phyloP scores from a whole-genome alignment of 2,797 vertebrate genomes.

The Graptemys geographica region DNA sequence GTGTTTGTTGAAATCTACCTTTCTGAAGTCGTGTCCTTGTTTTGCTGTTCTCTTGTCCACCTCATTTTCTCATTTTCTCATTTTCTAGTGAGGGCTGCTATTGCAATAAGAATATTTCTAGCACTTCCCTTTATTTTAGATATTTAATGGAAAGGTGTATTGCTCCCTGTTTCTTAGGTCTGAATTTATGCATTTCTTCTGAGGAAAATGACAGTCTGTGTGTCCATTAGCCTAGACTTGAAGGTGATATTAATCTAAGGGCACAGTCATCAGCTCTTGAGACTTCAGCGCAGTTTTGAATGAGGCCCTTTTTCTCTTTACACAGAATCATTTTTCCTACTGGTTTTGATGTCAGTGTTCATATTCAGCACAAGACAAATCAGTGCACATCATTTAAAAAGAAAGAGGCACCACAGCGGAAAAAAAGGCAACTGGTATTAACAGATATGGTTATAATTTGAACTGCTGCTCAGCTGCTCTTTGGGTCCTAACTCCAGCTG shows the following conservation, averaged over 20 bases:
- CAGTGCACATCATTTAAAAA: background rate
- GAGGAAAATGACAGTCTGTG: background rate
- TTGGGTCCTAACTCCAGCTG: background rate
- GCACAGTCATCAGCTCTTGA: background rate
- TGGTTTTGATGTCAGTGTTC: background rate
- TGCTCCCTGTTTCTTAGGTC: background rate
- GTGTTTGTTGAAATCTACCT: too few species aligned
- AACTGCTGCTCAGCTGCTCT: background rate
- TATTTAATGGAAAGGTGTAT: background rate
- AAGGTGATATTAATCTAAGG: background rate
- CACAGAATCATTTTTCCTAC: background rate
- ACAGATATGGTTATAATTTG: background rate
- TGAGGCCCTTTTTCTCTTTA: background rate
- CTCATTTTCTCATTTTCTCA: background rate
- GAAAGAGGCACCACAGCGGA: background rate
- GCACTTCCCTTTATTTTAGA: background rate
- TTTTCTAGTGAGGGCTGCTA: background rate
- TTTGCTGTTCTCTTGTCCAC: too few species aligned
- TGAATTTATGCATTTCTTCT: background rate
- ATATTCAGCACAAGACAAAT: background rate
- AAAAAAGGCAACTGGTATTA: background rate
- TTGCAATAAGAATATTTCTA: background rate
- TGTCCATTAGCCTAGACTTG: background rate
- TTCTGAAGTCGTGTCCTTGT: too few species aligned
- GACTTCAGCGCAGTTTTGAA: background rate